Evolutionary conservation across 2,113 vertebrate species (phyloP).

Genomic region (Burhinus bistriatus): DNA sequence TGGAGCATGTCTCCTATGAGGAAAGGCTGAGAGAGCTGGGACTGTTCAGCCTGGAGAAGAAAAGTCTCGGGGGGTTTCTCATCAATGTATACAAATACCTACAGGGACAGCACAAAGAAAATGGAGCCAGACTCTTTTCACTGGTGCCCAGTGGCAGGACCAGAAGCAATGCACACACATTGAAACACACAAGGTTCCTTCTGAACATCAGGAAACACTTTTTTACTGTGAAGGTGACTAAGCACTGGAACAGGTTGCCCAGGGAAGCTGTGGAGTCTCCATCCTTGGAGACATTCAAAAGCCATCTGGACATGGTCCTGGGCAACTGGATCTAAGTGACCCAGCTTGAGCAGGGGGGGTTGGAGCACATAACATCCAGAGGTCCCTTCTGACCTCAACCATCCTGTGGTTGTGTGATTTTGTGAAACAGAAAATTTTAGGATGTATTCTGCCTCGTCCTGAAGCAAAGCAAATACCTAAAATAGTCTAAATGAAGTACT

Average conservation of each 20-base stretch:
- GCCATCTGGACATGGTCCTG: neutral
- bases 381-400: neutral
- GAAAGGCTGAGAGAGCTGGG: neutral
- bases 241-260: neutral
- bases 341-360: fast-evolving
- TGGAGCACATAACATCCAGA: neutral
- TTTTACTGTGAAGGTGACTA: neutral
- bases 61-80: neutral
- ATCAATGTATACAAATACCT: neutral
- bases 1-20: neutral
- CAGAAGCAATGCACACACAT: neutral
- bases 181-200: neutral
- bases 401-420: neutral
- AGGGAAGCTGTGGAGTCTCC: neutral
- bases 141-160: neutral
- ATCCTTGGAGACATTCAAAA: neutral
- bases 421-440: neutral
- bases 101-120: fast-evolving
- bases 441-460: neutral
- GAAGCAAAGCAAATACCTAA: neutral
- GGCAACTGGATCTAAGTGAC: neutral
- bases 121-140: neutral
- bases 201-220: neutral
- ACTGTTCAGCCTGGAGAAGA: neutral
- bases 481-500: neutral